Base-by-base conservation (phyloP, 2,113 vertebrate genomes). In the Oriolus oriolus region DNA sequence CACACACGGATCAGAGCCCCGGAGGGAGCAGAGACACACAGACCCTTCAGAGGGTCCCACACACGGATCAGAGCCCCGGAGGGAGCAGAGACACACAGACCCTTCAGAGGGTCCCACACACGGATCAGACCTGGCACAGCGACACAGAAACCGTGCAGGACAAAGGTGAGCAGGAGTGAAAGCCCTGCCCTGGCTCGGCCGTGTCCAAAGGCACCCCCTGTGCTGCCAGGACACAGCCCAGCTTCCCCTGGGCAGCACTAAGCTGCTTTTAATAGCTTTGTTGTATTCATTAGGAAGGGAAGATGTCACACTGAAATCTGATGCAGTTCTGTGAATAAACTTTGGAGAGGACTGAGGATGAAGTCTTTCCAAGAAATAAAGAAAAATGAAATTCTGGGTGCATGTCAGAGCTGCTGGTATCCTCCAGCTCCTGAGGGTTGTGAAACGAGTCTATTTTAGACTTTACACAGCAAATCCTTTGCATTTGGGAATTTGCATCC, bases 1-100 rank as follows among this genome's bases (percentile, higher is more conserved):
- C n/a, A n/a, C n/a, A n/a, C n/a, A n/a, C n/a, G n/a, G n/a, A n/a
- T 39, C 39, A 39, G 39, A 39, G n/a, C n/a, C n/a, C n/a, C n/a
- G n/a, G n/a, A n/a, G n/a, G n/a, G 39, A 39, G 39, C 39, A 39
- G n/a, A n/a, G n/a, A n/a, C n/a, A n/a, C n/a, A n/a, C n/a, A n/a
- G n/a, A n/a, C n/a, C n/a, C n/a, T n/a, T n/a, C n/a, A n/a, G n/a
- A n/a, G n/a, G n/a, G n/a, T n/a, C n/a, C n/a, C n/a, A n/a, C n/a
- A n/a, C n/a, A n/a, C n/a, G n/a, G n/a, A n/a, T 39, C 39, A 39
- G 94, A 69, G 54, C 93, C 98, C 99, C 99, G 96, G 19, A 39
- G 79, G 22, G 39, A 39, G 39, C 39, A 39, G n/a, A n/a, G n/a
- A n/a, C n/a, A n/a, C n/a, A n/a, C n/a, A n/a, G n/a, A n/a, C n/a